Base-by-base conservation (phyloP, 2,797 vertebrate species). In the Chelidonichthys spinosus region DNA sequence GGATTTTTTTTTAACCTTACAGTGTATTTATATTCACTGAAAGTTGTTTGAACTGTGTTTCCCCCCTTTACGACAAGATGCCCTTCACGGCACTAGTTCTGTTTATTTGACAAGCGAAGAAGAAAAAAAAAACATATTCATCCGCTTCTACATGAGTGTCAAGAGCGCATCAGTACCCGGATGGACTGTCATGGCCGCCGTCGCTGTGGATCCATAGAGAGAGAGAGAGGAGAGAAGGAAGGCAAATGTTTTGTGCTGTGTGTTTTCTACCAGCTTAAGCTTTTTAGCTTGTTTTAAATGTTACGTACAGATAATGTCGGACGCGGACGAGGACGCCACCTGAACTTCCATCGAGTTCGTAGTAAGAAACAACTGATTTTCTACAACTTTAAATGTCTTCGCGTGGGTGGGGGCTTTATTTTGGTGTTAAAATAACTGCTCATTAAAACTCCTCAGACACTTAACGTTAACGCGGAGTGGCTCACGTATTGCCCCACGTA, bases 131-230 rank as follows among this genome's bases (percentile, higher is more conserved):
- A 83, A 85, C 87, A 89, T 93, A 94, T 93, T 90, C 94, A 90
- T 95, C 91, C 93, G 94, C 94, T 91, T 76, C 68, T 83, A 71
- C 82, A 81, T 76, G 84, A 90, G 85, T 79, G 86, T 87, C 87
- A 87, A 79, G 76, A 85, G 69, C 88, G 73, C 85, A 79, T 54
- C 64, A 82, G 81, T 94, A 89, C 97, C 98, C 97, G 97, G 98
- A 98, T 98, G 96, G 95, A 96, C 89, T 95, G 95, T 97, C 95
- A 98, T 99, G 98, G 97, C 98, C 94, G 96, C 96, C 96, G 90
- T 94, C 91, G 81, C 96, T 93, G 95, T 93, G 90, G 93, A 93
- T 93, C 93, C 88, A 93, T 90, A 25, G 25, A 25, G 25, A 25
- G 25, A 25, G 25, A 92, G 93, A 93, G 89, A 92, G 95, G 88